Evolutionary conservation across 23 tunicate genomes (phyloP), one percentile per base, ranked within the genome.

Genomic region (Halocynthia aurantium): DNA sequence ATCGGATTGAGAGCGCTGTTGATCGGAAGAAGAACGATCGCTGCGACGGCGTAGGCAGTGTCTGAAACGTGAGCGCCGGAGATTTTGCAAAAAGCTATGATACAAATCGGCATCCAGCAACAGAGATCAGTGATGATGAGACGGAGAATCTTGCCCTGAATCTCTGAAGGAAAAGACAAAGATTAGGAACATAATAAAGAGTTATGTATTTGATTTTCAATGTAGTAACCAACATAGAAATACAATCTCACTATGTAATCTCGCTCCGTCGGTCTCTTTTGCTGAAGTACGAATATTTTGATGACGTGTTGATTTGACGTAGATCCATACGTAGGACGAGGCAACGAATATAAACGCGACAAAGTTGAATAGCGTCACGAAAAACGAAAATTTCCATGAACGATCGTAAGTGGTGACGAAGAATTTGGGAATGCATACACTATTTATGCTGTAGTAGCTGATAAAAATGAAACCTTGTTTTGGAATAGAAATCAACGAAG

Each of bases 351-450:
- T 20, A 54, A 87, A 87, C 6, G 93, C 85, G 10, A 81, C 63
- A 61, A 87, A 87, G 72, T 87, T 87, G 81, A 82, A 82, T 7
- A 66, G 72, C 9, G 82, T 71, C 61, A 87, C 77, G 17, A 51
- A 22, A 22, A 87, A 67, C 52, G 93, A 77, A 62, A 82, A 87
- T 50, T 69, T 76, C 93, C 93, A 87, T 4, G 86, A 75, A n/a
- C 52, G 61, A 69, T 87, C 86, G 7, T 58, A 55, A 6, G 52
- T 20, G 6, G 83, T 60, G 7, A 82, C 93, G 64, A 81, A 87
- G 15, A 87, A 50, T 65, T 83, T 77, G 52, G 93, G 93, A 72
- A 87, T 87, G 77, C 93, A 87, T 40, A 87, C 93, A 62, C 93
- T 87, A 76, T 77, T 52, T 0, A 57, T 68, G 78, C 93, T 77